These are phyloP conservation scores for Rhinogobio ventralis DNA, from an alignment of 2,797 vertebrate genomes.

Conservation along the genomic window DNA sequence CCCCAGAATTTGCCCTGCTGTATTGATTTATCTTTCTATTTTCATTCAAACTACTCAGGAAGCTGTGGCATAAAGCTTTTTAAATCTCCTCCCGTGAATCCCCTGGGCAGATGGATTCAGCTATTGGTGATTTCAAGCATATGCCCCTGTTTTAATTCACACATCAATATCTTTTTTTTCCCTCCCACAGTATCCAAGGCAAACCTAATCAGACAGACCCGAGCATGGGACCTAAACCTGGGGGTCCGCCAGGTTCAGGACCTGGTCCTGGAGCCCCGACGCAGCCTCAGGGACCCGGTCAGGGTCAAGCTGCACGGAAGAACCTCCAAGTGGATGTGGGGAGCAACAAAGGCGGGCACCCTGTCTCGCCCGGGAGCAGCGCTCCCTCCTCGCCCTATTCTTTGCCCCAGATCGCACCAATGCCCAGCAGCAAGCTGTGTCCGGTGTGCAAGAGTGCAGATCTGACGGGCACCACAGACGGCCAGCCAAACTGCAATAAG, in stretches of 20 bases:
- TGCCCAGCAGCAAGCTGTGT: conserved; percentile 97
- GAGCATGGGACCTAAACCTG: conserved; percentile 77
- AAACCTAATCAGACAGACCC: conserved; percentile 86
- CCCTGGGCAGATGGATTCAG: conserved; percentile 2
- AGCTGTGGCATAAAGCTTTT: conserved; percentile 19
- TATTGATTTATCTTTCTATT: conserved; percentile 33
- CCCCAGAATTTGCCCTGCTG: conserved; percentile 7
- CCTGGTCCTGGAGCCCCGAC: conserved; percentile 66
- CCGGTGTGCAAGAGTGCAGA: conserved; percentile 98
- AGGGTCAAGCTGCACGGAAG: conserved; percentile 81
- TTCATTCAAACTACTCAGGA: conserved; percentile 29
- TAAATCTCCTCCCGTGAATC: conserved; percentile 36
- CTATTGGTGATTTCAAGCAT: conserved; percentile 22
- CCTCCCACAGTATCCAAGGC: conserved; percentile 70
- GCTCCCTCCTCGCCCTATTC: conserved; percentile 96
- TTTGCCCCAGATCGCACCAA: conserved; percentile 96
- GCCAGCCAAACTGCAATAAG: conserved; percentile 90
- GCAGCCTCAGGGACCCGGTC: conserved; percentile 67
- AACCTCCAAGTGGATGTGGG: conserved; percentile 91
- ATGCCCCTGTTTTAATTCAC: conserved; percentile 13
- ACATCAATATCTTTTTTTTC: conserved; percentile 18
- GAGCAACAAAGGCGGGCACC: conserved; percentile 83
- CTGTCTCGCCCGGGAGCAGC: conserved; percentile 88
- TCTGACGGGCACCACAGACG: conserved; percentile 85
- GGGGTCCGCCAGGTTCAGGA: conserved; percentile 75